Evolutionary conservation across 2,888 invertebrate species (phyloP).

Genomic region (Steinernema carpocapsae): DNA sequence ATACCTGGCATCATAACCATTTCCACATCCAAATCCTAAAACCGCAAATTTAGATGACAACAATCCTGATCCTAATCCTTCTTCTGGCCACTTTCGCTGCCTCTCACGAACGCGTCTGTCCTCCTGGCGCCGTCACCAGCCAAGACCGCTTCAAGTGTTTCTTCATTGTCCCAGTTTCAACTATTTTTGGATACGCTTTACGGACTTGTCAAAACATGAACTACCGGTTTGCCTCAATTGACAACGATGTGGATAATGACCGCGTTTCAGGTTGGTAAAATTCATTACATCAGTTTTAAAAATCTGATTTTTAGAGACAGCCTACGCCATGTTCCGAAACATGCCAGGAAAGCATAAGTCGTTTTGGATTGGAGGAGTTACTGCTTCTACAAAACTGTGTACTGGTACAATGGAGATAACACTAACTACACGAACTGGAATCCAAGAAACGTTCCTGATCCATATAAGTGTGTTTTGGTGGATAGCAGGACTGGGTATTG

Average conservation of each 20-base stretch:
- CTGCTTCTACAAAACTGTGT: too few relatives aligned
- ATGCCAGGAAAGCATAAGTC: background rate
- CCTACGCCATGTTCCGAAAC: background rate
- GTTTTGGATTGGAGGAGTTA: background rate
- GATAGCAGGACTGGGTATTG: background rate
- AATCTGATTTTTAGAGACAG: background rate
- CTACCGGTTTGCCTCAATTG: background rate
- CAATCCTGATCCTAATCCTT: background rate
- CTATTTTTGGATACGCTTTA: background rate
- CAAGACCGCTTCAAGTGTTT: background rate
- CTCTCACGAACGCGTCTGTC: background rate
- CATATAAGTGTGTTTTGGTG: background rate
- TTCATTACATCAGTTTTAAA: too few relatives aligned
- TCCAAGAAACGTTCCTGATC: background rate
- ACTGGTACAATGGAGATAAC: too few relatives aligned
- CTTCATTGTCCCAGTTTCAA: background rate
- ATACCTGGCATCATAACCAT: too few relatives aligned
- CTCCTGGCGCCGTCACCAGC: background rate
- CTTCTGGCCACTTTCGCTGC: background rate
- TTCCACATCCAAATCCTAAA: too few relatives aligned
- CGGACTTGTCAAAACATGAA: background rate
- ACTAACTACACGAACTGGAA: background rate
- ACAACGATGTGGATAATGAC: background rate
- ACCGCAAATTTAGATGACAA: too few relatives aligned
- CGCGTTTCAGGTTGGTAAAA: background rate